Conservation (phyloP, 2,888 invertebrate species). For the Pinctada fucata region DNA sequence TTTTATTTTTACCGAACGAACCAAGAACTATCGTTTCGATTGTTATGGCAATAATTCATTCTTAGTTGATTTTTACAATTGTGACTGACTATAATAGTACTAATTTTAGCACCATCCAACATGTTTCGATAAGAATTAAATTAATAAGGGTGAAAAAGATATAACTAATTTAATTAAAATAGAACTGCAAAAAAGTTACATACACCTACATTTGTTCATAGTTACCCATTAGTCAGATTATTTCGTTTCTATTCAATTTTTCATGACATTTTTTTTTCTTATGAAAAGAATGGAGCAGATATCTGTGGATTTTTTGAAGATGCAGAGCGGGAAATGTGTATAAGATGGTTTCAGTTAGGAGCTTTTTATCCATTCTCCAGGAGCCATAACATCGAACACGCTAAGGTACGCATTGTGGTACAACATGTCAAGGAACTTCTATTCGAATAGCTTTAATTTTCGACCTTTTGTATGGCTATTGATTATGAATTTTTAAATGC, state of each 20-base stretch:
- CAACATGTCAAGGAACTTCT: no score
- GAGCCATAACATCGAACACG: slow-evolving; percentile 56
- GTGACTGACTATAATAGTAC: no score
- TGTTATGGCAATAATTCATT: no score
- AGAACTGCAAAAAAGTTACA: no score
- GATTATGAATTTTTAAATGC: not conserved
- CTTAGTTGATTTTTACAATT: no score
- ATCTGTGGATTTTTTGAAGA: slow-evolving; percentile 78
- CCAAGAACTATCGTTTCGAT: no score
- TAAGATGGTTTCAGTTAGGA: slow-evolving; percentile 84
- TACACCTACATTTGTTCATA: not conserved
- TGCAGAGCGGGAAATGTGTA: slow-evolving; percentile 79
- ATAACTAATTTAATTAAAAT: no score
- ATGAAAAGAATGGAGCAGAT: slow-evolving; percentile 72
- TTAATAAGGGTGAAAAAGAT: no score
- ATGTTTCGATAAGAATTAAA: no score
- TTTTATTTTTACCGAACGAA: not conserved
- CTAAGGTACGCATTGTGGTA: not conserved
- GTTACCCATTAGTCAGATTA: not conserved
- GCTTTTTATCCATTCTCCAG: slow-evolving; percentile 81
- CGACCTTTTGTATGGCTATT: not conserved
- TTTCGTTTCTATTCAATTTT: not conserved
- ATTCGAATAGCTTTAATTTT: no score
- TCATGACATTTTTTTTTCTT: not conserved
- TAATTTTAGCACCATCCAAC: no score